Percentiles rank a stretch among this genome's conserved stretches.
phyloP scores from a whole-genome alignment of 2,888 invertebrate species.

The Dasysyrphus albostriatus region DNA sequence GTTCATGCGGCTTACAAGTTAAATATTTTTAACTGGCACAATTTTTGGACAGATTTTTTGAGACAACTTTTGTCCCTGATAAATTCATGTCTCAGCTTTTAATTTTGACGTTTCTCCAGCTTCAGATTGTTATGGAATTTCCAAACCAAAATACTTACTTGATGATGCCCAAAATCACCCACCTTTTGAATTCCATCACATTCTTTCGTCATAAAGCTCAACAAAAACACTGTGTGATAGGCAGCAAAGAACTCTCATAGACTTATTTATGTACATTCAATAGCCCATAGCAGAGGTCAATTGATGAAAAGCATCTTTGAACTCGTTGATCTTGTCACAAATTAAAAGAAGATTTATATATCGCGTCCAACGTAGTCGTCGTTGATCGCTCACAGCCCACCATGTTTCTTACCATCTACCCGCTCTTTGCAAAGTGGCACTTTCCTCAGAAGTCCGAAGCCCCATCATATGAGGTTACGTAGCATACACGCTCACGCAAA shows the following conservation, averaged over 20 bases:
- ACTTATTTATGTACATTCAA: neutral
- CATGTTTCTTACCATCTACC: conserved; percentile 10
- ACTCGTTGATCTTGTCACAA: conserved; percentile 84
- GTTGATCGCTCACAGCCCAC: conserved; percentile 26
- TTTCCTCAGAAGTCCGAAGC: conserved; percentile 11
- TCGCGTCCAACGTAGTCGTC: conserved; percentile 43
- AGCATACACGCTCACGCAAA: conserved; percentile 21
- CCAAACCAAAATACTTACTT: conserved; percentile 32
- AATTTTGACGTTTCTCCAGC: neutral
- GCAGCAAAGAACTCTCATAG: conserved; percentile 53
- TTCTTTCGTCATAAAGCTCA: conserved; percentile 24
- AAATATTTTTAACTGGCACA: conserved; percentile 22
- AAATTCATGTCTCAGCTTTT: neutral
- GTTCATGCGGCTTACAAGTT: neutral
- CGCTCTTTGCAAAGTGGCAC: conserved; percentile 36
- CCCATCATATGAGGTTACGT: conserved; percentile 9
- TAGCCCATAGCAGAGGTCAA: conserved; percentile 81
- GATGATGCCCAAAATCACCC: conserved; percentile 52
- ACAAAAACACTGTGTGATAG: conserved; percentile 1
- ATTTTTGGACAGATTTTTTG: neutral
- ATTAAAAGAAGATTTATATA: conserved; percentile 83
- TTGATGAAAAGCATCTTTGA: conserved; percentile 84
- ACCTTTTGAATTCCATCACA: conserved; percentile 62
- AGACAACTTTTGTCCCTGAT: neutral
- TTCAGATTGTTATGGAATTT: conserved; percentile 6